These are phyloP conservation scores for Chanos chanos DNA, from an alignment of 2,797 vertebrate species.

Conservation along the genomic window DNA sequence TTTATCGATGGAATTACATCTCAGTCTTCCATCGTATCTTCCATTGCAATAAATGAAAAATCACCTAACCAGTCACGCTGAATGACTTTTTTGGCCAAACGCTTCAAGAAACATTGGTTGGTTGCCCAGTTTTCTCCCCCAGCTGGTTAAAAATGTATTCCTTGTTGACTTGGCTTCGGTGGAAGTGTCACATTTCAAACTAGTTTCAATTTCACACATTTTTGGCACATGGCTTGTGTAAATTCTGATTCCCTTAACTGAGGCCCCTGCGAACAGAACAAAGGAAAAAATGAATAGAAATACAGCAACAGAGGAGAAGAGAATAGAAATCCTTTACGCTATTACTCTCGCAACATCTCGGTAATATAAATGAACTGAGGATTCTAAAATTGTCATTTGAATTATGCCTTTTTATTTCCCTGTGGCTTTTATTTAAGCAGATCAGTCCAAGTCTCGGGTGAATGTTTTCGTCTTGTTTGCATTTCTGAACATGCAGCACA, in stretches of 20 bases:
- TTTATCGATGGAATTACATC: no score
- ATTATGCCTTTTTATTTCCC: slow-evolving; percentile 78
- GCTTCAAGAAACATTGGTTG: no score
- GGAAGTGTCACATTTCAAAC: neutral
- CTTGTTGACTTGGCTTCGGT: neutral
- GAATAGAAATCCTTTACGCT: slow-evolving; percentile 61
- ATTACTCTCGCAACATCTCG: slow-evolving; percentile 67
- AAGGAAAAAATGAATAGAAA: slow-evolving; percentile 59
- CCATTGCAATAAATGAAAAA: no score
- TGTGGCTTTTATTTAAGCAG: slow-evolving; percentile 69
- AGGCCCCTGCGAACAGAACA: slow-evolving; percentile 65
- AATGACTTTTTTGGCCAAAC: no score
- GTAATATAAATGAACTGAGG: slow-evolving; percentile 73
- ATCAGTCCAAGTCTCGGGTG: slow-evolving; percentile 40
- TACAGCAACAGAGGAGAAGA: neutral
- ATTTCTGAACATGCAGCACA: slow-evolving; percentile 74
- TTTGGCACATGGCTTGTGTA: slow-evolving; percentile 11
- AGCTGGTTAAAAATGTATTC: neutral
- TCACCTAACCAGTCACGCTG: no score
- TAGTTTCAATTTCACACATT: neutral
- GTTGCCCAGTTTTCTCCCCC: no score
- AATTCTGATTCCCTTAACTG: slow-evolving; percentile 42
- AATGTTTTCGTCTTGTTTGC: slow-evolving; percentile 62
- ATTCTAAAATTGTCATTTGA: slow-evolving; percentile 80
- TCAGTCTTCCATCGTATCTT: no score